Evolutionary conservation across 2,797 vertebrate species (phyloP).

Genomic region (Typhlichthys subterraneus): DNA sequence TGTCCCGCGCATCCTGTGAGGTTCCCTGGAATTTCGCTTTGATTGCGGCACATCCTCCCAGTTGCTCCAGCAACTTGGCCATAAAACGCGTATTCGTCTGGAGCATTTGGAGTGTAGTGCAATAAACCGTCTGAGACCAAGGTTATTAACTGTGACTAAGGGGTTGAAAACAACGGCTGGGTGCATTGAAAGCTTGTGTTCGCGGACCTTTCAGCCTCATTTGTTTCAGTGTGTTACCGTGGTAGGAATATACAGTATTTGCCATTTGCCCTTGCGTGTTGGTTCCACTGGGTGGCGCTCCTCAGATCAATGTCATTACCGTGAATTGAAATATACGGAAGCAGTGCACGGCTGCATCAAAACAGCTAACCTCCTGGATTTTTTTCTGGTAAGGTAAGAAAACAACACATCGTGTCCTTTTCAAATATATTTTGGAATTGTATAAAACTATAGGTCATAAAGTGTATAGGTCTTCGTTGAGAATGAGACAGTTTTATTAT

Average conservation of each 20-base stretch:
- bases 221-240: slow-evolving; percentile 64
- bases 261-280: not conserved
- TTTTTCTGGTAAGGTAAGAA: slow-evolving; percentile 59
- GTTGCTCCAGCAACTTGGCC: slow-evolving; percentile 91
- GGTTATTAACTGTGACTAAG: slow-evolving; percentile 87
- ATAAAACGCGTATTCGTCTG: slow-evolving; percentile 90
- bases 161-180: slow-evolving; percentile 75
- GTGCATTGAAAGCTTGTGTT: slow-evolving; percentile 75
- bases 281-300: slow-evolving; percentile 91
- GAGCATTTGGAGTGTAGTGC: slow-evolving; percentile 85
- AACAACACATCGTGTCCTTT: slow-evolving; percentile 18
- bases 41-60: slow-evolving; percentile 91
- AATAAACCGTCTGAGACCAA: slow-evolving; percentile 91
- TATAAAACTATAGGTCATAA: too few species aligned
- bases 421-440: not conserved
- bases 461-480: too few species aligned
- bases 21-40: slow-evolving; percentile 89
- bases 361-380: slow-evolving; percentile 42
- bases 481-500: too few species aligned
- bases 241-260: slow-evolving; percentile 56
- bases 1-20: slow-evolving; percentile 83
- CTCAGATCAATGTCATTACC: slow-evolving; percentile 99
- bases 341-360: slow-evolving; percentile 27
- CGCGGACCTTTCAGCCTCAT: slow-evolving; percentile 73
- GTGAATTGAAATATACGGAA: slow-evolving; percentile 74